A percentile compares a stretch with the other conserved stretches of the same genome.
phyloP scores from a whole-genome alignment of 1,140 invertebrate genomes.

The Mamestra configurata region DNA sequence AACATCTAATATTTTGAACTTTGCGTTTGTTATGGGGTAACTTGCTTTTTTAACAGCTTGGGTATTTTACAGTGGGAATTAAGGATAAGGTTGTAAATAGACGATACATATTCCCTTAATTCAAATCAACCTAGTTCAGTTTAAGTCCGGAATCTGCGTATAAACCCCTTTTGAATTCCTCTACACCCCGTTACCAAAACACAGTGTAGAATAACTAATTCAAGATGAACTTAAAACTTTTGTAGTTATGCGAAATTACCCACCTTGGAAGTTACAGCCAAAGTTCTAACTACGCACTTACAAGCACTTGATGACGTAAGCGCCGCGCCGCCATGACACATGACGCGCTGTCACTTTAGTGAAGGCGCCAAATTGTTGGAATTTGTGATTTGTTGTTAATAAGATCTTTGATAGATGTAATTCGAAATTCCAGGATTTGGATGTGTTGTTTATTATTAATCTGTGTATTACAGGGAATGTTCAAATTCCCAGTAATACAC shows the following conservation, averaged over 20 bases:
- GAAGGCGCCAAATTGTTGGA: constrained; percentile 17
- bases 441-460: too few species aligned
- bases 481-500: too few species aligned
- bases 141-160: neutral
- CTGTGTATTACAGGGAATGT: too few species aligned
- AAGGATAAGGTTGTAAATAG: neutral
- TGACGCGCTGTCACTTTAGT: constrained; percentile 24
- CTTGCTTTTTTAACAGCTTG: neutral
- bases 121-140: too few species aligned
- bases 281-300: constrained; percentile 43
- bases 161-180: constrained; percentile 23
- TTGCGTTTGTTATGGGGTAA: neutral
- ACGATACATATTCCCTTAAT: neutral
- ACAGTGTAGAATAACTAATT: constrained; percentile 34
- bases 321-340: constrained; percentile 26
- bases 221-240: constrained; percentile 45
- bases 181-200: constrained; percentile 26
- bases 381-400: constrained; percentile 18
- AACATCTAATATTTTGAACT: constrained; percentile 26
- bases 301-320: constrained; percentile 33
- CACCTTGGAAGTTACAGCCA: constrained; percentile 30
- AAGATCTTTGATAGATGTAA: neutral
- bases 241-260: constrained; percentile 44
- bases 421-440: neutral
- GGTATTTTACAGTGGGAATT: neutral